Evolutionary conservation across 2,113 vertebrate genomes (phyloP).

Genomic region (Pampusana beccarii): DNA sequence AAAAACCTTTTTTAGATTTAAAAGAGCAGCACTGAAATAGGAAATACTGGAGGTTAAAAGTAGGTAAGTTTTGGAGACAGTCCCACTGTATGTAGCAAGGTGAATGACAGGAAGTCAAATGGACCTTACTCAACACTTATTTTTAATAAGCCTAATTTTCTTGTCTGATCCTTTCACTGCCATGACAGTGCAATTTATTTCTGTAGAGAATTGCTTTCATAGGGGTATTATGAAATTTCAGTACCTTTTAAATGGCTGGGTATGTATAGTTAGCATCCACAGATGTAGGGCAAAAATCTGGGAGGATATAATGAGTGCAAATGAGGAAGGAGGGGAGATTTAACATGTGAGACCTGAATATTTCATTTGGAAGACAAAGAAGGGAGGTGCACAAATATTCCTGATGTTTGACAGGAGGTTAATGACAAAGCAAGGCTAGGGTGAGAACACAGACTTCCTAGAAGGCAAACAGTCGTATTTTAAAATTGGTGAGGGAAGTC

Average conservation of each 20-base stretch:
- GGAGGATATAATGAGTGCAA: not conserved
- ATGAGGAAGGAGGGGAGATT: not conserved
- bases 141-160: slow-evolving; percentile 40
- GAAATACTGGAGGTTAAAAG: not conserved
- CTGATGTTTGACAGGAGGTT: not conserved
- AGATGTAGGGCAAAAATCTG: not conserved
- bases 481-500: not conserved
- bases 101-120: slow-evolving; percentile 6
- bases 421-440: not conserved
- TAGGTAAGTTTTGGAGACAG: not conserved
- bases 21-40: not conserved
- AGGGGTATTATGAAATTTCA: not conserved
- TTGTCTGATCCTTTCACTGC: not conserved
- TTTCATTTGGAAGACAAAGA: not conserved
- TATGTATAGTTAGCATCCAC: not conserved
- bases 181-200: slow-evolving; percentile 29
- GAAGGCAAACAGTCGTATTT: not conserved
- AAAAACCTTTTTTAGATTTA: not conserved
- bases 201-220: not conserved
- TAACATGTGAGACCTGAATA: not conserved
- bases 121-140: not conserved
- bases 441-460: not conserved
- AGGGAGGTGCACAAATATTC: not conserved
- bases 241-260: not conserved
- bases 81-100: not conserved